phyloP scores from a whole-genome alignment of 2,888 invertebrate genomes.

The Encarsia formosa region DNA sequence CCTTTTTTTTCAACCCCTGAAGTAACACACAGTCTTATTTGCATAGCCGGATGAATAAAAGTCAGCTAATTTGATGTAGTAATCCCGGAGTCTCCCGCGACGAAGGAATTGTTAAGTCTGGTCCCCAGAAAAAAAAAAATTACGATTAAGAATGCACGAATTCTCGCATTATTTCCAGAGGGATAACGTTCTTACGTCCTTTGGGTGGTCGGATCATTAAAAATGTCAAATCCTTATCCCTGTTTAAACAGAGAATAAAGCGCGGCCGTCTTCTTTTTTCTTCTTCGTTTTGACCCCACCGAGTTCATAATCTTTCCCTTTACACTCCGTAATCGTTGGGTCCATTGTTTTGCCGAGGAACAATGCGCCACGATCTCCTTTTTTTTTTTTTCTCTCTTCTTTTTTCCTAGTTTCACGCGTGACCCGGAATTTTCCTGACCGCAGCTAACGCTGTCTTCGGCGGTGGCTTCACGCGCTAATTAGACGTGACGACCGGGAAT shows the following conservation, averaged over 20 bases:
- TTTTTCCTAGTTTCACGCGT: conserved; percentile 6
- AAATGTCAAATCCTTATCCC: conserved; percentile 13
- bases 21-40: too few species aligned
- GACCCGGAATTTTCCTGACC: conserved; percentile 22
- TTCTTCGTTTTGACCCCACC: too few species aligned
- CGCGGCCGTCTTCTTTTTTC: too few species aligned
- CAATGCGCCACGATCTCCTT: conserved; percentile 33
- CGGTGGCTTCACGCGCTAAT: conserved; percentile 5
- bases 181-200: conserved; percentile 1
- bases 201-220: not conserved
- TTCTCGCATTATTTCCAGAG: conserved; percentile 18
- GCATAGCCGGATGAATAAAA: too few species aligned
- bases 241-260: conserved; percentile 44
- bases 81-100: too few species aligned
- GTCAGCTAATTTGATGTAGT: too few species aligned
- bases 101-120: too few species aligned
- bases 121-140: too few species aligned
- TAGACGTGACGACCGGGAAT: not conserved
- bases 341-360: conserved; percentile 38
- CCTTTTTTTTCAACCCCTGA: too few species aligned
- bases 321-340: too few species aligned
- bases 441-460: not conserved
- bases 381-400: conserved; percentile 1
- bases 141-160: conserved; percentile 15
- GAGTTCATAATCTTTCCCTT: too few species aligned